These are phyloP conservation scores for Ochropacha duplaris DNA, from an alignment of 2,888 invertebrate genomes.

Conservation along the genomic window DNA sequence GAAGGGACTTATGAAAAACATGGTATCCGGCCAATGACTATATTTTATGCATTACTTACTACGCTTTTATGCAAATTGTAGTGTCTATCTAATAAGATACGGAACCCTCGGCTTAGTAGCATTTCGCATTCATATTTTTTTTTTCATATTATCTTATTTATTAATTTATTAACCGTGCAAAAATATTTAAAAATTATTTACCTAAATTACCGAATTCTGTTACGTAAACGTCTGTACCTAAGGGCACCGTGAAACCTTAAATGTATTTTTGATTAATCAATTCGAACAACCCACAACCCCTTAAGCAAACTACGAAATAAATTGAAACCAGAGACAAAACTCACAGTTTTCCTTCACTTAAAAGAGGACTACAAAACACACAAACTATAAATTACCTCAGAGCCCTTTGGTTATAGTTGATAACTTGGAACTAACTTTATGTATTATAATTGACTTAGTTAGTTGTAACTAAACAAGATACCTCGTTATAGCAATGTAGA, in stretches of 20 bases:
- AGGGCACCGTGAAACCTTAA: neutral
- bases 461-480: conserved; percentile 22
- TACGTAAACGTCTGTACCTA: neutral
- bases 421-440: conserved; percentile 19
- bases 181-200: neutral
- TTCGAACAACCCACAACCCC: neutral
- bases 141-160: no score
- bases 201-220: neutral
- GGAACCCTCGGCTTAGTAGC: no score
- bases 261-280: neutral
- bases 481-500: conserved; percentile 10
- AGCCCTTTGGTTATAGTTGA: neutral
- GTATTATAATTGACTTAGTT: conserved; percentile 27
- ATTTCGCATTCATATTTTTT: no score
- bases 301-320: neutral
- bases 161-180: no score
- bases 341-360: neutral
- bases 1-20: no score
- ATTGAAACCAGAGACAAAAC: conserved; percentile 1
- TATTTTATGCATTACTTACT: no score
- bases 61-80: no score
- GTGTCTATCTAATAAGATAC: no score
- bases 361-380: neutral
- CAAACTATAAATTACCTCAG: neutral
- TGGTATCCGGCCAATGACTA: no score